Percentiles rank a stretch among this genome's conserved stretches.
These are phyloP conservation scores for Squalus acanthias DNA, from an alignment of 2,797 vertebrate species.

Conservation along the genomic window DNA sequence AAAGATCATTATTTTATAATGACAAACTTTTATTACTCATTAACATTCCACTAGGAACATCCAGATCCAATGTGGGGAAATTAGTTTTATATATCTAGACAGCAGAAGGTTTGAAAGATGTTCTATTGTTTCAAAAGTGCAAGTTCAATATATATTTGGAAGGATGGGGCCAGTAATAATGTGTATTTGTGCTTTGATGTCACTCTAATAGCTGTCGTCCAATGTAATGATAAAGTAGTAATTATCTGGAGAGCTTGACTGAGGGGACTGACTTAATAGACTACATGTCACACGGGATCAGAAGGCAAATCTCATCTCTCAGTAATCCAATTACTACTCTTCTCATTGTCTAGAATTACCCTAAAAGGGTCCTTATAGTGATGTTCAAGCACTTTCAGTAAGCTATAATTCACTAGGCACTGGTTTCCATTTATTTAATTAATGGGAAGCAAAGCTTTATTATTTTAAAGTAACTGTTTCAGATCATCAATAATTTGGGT, in stretches of 20 bases:
- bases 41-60: background rate
- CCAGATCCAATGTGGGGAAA: too few species aligned
- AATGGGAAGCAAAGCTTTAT: background rate
- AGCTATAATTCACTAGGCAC: background rate
- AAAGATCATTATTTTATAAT: background rate
- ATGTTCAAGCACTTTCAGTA: background rate
- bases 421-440: constrained; percentile 31
- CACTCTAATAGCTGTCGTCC: background rate
- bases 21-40: constrained; percentile 9
- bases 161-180: background rate
- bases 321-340: constrained; percentile 22
- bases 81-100: background rate
- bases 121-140: background rate
- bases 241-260: constrained; percentile 28
- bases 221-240: background rate
- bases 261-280: background rate
- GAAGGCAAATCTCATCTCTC: background rate
- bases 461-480: background rate
- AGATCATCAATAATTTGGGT: background rate
- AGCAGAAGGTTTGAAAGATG: background rate
- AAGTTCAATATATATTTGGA: background rate
- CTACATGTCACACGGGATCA: constrained; percentile 18
- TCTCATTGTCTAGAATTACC: constrained; percentile 16
- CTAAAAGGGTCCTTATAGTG: background rate
- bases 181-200: background rate